Conservation (phyloP, 37 sponge, comb jelly and placozoan genomes). For the Aplysina aerophoba region DNA sequence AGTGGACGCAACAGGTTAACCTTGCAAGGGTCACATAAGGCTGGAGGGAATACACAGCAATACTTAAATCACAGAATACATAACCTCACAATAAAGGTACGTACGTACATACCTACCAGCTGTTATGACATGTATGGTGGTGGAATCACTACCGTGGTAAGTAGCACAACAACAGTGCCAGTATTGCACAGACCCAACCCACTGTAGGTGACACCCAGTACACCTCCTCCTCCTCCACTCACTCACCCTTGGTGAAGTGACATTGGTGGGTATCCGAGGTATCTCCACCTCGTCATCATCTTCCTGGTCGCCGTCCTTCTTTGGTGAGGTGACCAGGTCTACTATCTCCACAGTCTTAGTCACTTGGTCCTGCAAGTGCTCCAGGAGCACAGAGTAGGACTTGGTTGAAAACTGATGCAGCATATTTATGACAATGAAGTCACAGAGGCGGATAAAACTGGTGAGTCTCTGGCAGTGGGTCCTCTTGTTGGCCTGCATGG, state of each 20-base stretch:
- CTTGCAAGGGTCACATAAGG: no score
- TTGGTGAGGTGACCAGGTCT: slow-evolving; percentile 53
- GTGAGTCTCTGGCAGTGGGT: slow-evolving; percentile 87
- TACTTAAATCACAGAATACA: no score
- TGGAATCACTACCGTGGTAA: neutral
- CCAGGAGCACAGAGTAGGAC: slow-evolving; percentile 66
- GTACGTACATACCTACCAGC: neutral
- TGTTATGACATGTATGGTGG: neutral
- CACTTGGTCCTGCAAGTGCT: slow-evolving; percentile 49
- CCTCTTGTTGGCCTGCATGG: slow-evolving; percentile 93
- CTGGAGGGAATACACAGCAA: no score
- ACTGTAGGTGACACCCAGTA: neutral
- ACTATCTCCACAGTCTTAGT: slow-evolving; percentile 45
- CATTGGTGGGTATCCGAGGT: slow-evolving; percentile 17
- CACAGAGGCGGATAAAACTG: slow-evolving; percentile 85
- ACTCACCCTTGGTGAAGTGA: slow-evolving; percentile 30
- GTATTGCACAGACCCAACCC: neutral
- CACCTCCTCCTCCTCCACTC: no score
- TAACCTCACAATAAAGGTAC: no score
- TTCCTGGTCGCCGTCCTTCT: slow-evolving; percentile 41
- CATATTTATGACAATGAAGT: slow-evolving; percentile 88
- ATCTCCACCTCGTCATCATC: slow-evolving; percentile 54
- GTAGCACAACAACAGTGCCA: neutral
- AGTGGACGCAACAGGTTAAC: no score
- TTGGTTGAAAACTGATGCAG: slow-evolving; percentile 75